Evolutionary conservation across 2,113 vertebrate genomes (phyloP).

Genomic region (Lagopus muta): DNA sequence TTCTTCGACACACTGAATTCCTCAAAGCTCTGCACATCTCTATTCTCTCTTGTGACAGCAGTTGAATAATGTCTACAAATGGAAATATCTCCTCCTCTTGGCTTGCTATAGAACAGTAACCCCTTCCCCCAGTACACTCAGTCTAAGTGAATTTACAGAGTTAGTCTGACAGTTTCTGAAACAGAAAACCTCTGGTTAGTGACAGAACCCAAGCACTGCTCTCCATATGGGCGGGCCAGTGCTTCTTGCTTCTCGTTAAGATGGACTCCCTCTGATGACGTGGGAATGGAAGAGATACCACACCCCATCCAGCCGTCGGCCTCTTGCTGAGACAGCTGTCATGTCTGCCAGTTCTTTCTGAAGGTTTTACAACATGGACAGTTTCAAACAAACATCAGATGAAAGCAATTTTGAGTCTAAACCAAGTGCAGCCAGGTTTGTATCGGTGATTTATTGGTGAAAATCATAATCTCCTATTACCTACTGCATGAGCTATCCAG

Average conservation of each 20-base stretch:
- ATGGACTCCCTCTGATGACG: neutral
- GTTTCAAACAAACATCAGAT: constrained; percentile 50
- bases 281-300: neutral
- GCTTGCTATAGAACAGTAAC: constrained; percentile 2
- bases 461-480: constrained; percentile 57
- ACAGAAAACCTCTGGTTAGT: neutral
- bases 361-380: neutral
- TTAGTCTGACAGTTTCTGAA: constrained; percentile 26
- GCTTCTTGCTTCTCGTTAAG: neutral
- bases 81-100: constrained; percentile 50
- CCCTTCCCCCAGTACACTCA: neutral
- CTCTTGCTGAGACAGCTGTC: neutral
- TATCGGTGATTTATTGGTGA: constrained; percentile 52
- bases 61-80: constrained; percentile 34
- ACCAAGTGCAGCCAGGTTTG: constrained; percentile 10
- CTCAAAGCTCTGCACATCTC: constrained; percentile 34
- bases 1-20: constrained; percentile 14
- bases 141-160: constrained; percentile 53
- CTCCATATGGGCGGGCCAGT: neutral
- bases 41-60: constrained; percentile 39
- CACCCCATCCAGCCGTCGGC: fast-evolving
- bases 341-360: neutral
- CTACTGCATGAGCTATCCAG: constrained; percentile 40
- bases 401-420: constrained; percentile 54
- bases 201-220: neutral